phyloP scores from a whole-genome alignment of 2,888 invertebrate species.

The Tyria jacobaeae region DNA sequence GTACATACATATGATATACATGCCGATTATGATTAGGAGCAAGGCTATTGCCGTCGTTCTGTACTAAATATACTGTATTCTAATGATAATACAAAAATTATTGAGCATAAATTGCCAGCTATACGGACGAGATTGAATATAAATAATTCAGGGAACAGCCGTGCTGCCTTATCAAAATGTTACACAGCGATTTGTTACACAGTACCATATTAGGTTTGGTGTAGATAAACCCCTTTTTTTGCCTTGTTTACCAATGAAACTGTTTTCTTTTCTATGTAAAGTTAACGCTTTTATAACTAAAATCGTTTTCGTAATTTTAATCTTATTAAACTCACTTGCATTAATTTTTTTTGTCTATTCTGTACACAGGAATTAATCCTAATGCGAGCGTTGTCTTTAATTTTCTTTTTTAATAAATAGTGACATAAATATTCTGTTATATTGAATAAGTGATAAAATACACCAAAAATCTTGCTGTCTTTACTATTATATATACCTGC shows the following conservation, averaged over 20 bases:
- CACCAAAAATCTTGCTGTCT: not conserved
- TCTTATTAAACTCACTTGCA: too few relatives aligned
- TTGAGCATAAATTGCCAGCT: slow-evolving; percentile 50
- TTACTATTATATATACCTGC: not conserved
- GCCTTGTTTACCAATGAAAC: too few relatives aligned
- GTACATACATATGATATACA: too few relatives aligned
- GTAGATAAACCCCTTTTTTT: not conserved
- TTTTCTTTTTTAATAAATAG: too few relatives aligned
- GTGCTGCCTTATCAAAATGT: slow-evolving; percentile 33
- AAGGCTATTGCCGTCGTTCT: not conserved
- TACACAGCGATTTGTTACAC: slow-evolving; percentile 33
- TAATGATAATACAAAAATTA: slow-evolving; percentile 37
- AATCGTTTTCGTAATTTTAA: too few relatives aligned
- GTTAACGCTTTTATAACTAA: not conserved
- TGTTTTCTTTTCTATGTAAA: not conserved
- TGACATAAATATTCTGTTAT: too few relatives aligned
- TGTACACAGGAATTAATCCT: too few relatives aligned
- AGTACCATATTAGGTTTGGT: slow-evolving; percentile 17
- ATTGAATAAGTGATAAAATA: not conserved
- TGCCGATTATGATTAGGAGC: too few relatives aligned
- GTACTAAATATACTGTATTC: slow-evolving; percentile 17
- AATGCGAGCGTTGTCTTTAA: too few relatives aligned
- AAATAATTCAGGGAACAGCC: slow-evolving; percentile 53
- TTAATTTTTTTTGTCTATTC: too few relatives aligned
- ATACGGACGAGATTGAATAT: slow-evolving; percentile 55